phyloP scores from a whole-genome alignment of 2,888 invertebrate species.

The Archips xylosteana region DNA sequence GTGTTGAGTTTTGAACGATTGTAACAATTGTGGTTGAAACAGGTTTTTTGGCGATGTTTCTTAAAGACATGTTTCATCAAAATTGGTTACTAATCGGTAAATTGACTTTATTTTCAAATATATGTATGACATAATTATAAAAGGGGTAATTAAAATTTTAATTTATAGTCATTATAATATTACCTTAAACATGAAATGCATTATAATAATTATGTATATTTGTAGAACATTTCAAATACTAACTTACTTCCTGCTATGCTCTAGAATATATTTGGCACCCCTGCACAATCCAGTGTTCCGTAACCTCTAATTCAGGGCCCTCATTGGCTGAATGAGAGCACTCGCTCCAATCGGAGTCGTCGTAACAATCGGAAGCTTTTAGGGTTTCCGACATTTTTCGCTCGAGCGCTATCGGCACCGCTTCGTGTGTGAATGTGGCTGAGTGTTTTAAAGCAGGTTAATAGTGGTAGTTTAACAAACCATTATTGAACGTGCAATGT shows the following conservation, averaged over 20 bases:
- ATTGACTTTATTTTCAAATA: too few relatives aligned
- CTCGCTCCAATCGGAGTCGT: constrained; percentile 73
- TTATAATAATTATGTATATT: too few relatives aligned
- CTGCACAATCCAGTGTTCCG: neutral
- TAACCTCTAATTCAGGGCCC: constrained; percentile 46
- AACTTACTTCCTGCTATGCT: neutral
- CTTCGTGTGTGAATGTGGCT: constrained; percentile 19
- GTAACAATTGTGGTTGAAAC: too few relatives aligned
- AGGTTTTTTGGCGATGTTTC: too few relatives aligned
- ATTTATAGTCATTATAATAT: too few relatives aligned
- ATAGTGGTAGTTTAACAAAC: neutral
- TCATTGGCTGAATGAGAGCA: constrained; percentile 63
- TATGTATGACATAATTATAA: too few relatives aligned
- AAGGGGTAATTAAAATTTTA: too few relatives aligned
- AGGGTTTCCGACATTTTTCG: constrained; percentile 66
- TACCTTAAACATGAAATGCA: too few relatives aligned
- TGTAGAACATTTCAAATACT: too few relatives aligned
- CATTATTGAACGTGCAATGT: neutral
- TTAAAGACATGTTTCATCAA: too few relatives aligned
- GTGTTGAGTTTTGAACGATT: too few relatives aligned
- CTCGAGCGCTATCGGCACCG: constrained; percentile 47
- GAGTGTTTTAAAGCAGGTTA: constrained; percentile 12
- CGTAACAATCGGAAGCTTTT: constrained; percentile 70
- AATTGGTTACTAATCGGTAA: too few relatives aligned
- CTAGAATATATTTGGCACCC: neutral